Conservation (phyloP, 2,888 invertebrate species). For the Gerosis bhagava region DNA sequence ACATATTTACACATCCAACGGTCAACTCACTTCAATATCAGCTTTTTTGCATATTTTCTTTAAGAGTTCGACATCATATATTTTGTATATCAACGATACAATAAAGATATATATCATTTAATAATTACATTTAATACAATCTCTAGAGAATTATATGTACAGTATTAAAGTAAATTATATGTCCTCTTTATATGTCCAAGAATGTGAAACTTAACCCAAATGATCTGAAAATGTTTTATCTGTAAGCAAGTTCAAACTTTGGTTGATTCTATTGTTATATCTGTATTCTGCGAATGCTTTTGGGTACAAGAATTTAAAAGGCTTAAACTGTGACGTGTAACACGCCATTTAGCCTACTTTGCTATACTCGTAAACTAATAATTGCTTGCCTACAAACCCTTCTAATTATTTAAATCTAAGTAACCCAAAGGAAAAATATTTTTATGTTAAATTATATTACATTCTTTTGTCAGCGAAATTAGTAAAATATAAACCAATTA, state of each 20-base stretch:
- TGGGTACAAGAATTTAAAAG: background rate
- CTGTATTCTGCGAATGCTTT: background rate
- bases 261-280: too few species aligned
- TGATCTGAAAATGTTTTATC: background rate
- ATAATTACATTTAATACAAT: too few species aligned
- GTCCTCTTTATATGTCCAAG: background rate
- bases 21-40: background rate
- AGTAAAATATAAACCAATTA: too few species aligned
- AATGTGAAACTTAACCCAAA: background rate
- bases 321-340: conserved; percentile 6
- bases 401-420: too few species aligned
- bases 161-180: too few species aligned
- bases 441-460: background rate
- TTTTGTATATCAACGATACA: too few species aligned
- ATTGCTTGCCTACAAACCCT: conserved; percentile 4
- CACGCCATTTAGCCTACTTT: background rate
- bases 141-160: too few species aligned
- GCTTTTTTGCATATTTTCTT: conserved; percentile 13
- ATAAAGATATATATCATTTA: too few species aligned
- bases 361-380: background rate
- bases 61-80: too few species aligned
- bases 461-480: too few species aligned
- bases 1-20: too few species aligned
- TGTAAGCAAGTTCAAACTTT: too few species aligned
- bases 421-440: background rate